Evolutionary conservation across 2,113 vertebrate species (phyloP).

Genomic region (Epinephelus fuscoguttatus): DNA sequence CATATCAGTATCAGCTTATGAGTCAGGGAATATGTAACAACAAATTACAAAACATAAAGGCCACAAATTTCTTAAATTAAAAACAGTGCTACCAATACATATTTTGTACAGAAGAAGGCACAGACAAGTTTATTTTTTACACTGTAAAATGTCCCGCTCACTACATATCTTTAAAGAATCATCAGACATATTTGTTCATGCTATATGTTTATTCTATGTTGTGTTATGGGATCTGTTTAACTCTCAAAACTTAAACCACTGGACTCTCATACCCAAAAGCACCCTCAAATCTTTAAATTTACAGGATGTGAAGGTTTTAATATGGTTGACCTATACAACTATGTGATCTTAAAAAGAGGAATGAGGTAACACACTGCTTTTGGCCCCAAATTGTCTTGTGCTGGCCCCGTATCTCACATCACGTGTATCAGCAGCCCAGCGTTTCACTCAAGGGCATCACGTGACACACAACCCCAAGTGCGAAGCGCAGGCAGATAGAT

Average conservation of each 20-base stretch:
- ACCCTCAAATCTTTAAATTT: neutral
- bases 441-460: constrained; percentile 36
- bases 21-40: no score
- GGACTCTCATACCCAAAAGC: no score
- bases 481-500: constrained; percentile 10
- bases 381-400: neutral
- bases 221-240: no score
- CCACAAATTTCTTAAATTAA: neutral
- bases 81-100: neutral
- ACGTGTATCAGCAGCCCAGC: constrained; percentile 25
- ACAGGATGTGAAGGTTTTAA: neutral
- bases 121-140: neutral
- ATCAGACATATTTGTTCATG: neutral
- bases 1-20: no score
- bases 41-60: no score
- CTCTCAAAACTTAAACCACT: no score
- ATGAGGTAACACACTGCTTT: neutral
- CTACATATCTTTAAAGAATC: neutral
- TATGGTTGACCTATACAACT: neutral
- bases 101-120: neutral
- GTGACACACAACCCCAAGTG: constrained; percentile 1
- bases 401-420: neutral
- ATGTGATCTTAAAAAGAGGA: neutral
- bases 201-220: no score
- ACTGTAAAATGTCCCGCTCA: neutral